Conservation (phyloP, 2,113 vertebrate species). For the Dicerorhinus sumatrensis region DNA sequence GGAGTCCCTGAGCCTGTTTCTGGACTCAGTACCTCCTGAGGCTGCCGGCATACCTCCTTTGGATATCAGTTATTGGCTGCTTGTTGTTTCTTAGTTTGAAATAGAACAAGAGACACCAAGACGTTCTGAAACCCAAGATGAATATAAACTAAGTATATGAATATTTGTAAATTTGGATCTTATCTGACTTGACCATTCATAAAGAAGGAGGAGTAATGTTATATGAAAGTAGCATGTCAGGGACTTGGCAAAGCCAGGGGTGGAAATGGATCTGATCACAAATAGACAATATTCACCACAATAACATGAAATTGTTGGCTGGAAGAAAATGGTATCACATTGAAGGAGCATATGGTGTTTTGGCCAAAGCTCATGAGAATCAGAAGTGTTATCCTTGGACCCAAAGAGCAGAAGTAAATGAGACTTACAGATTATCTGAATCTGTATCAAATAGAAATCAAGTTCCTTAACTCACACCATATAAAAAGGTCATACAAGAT, state of each 20-base stretch:
- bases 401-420: neutral
- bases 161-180: neutral
- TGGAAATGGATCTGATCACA: neutral
- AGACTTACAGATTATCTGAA: neutral
- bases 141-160: neutral
- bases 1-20: neutral
- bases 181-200: neutral
- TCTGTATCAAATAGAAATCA: neutral
- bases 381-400: neutral
- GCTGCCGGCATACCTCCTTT: neutral
- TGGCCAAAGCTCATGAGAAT: neutral
- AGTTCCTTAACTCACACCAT: neutral
- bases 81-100: neutral
- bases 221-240: neutral
- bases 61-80: neutral
- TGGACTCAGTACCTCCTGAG: neutral
- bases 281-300: neutral
- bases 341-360: neutral
- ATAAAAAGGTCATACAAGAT: neutral
- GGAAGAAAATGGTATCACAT: neutral
- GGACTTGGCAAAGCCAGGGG: neutral
- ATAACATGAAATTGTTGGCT: neutral
- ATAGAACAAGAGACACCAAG: neutral
- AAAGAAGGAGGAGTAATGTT: neutral
- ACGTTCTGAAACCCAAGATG: neutral